phyloP scores from a whole-genome alignment of 2,888 invertebrate genomes.

The Caradrina clavipalpis region DNA sequence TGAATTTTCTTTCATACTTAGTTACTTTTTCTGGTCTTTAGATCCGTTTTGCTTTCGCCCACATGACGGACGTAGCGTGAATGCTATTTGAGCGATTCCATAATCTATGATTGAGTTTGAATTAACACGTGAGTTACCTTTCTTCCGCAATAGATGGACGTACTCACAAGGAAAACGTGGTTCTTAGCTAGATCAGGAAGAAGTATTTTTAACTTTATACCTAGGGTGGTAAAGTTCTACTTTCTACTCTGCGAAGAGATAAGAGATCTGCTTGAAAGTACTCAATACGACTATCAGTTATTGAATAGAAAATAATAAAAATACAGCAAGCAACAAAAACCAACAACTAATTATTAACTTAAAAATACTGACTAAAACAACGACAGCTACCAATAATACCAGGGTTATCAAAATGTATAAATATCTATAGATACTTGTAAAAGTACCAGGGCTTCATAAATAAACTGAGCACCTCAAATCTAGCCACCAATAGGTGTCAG shows the following conservation, averaged over 20 bases:
- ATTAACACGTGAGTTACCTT: conserved; percentile 32
- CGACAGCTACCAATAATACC: too few species aligned
- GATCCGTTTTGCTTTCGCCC: conserved; percentile 32
- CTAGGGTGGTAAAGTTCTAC: background rate
- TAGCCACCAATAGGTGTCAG: background rate
- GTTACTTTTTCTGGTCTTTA: conserved; percentile 25
- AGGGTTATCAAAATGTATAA: too few species aligned
- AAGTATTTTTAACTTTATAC: conserved; percentile 16
- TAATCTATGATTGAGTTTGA: conserved; percentile 47
- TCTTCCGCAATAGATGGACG: conserved; percentile 38
- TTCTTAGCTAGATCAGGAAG: conserved; percentile 25
- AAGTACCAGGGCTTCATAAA: conserved; percentile 11
- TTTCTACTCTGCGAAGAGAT: background rate
- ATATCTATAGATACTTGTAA: background rate
- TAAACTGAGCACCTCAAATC: background rate
- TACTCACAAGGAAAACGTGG: conserved; percentile 13
- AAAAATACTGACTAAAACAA: too few species aligned
- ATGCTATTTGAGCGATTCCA: conserved; percentile 18
- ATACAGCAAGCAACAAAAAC: background rate
- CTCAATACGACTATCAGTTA: background rate
- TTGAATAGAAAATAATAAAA: background rate
- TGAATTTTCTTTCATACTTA: background rate
- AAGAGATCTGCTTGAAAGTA: background rate
- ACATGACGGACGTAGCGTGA: conserved; percentile 26
- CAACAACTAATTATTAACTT: background rate